These are phyloP conservation scores for Atrina japonica DNA, from an alignment of 2,888 invertebrate species.

Conservation along the genomic window DNA sequence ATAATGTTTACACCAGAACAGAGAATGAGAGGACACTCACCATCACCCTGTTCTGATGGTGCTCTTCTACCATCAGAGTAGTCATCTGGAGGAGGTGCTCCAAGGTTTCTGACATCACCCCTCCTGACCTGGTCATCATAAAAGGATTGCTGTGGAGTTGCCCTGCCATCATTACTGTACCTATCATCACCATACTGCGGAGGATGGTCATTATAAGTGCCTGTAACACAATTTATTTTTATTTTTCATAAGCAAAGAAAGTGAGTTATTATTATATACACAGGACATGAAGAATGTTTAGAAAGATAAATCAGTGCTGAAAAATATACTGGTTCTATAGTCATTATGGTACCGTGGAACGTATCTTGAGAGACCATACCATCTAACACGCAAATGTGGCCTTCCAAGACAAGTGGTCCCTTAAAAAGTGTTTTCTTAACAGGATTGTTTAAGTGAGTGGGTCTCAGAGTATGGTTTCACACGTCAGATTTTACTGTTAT, in stretches of 20 bases:
- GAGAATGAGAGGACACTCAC: conserved; percentile 32
- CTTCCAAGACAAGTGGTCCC: too few relatives aligned
- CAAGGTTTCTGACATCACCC: conserved; percentile 48
- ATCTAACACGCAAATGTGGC: too few relatives aligned
- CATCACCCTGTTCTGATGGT: conserved; percentile 58
- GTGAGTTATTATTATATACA: too few relatives aligned
- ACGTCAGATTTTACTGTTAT: too few relatives aligned
- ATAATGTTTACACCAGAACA: too few relatives aligned
- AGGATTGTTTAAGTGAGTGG: too few relatives aligned
- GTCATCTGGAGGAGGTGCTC: conserved; percentile 49
- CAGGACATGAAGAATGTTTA: neutral
- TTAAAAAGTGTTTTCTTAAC: too few relatives aligned
- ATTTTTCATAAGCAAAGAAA: neutral
- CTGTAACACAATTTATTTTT: conserved; percentile 23
- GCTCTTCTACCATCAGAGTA: conserved; percentile 62
- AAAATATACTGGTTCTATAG: conserved; percentile 1
- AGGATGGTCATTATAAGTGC: conserved; percentile 45
- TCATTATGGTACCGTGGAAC: neutral
- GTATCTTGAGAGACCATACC: too few relatives aligned
- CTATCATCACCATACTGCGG: conserved; percentile 48
- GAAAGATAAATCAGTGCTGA: neutral
- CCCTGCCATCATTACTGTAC: conserved; percentile 35
- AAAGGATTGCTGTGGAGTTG: conserved; percentile 20
- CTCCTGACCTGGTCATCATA: conserved; percentile 54
- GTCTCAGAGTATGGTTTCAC: too few relatives aligned